A percentile compares a stretch with the other conserved stretches of the same genome.
Evolutionary conservation across 2,888 invertebrate genomes (phyloP).

Genomic region (Plemyria rubiginata): DNA sequence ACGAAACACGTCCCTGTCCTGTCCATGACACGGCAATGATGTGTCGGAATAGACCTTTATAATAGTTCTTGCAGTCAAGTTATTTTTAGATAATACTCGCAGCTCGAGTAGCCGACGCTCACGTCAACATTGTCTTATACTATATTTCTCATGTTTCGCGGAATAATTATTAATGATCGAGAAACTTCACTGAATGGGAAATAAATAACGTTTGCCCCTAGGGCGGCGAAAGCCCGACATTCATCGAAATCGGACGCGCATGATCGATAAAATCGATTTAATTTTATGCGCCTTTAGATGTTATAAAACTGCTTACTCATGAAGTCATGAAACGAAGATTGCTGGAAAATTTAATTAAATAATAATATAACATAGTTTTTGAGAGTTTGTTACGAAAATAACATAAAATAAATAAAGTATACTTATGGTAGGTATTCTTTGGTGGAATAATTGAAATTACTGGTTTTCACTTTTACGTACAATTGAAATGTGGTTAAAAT

Average conservation of each 20-base stretch:
- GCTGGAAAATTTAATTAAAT: background rate
- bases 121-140: constrained; percentile 17
- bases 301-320: background rate
- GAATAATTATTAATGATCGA: constrained; percentile 79
- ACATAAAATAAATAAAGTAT: no score
- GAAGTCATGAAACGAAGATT: background rate
- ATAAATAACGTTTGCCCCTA: constrained; percentile 70
- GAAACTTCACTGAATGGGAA: constrained; percentile 74
- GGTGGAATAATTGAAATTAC: no score
- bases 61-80: background rate
- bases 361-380: background rate
- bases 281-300: background rate
- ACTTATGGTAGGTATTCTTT: no score
- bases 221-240: constrained; percentile 46
- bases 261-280: constrained; percentile 29
- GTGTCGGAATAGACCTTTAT: no score
- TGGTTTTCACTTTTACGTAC: no score
- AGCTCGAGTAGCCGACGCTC: constrained; percentile 1
- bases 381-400: background rate
- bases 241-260: constrained; percentile 22
- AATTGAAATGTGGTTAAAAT: no score
- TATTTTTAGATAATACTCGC: constrained; percentile 2
- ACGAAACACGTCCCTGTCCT: no score
- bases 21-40: no score
- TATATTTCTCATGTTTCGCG: constrained; percentile 53